Percentiles rank a stretch among this genome's conserved stretches.
phyloP scores from a whole-genome alignment of 2,797 vertebrate species.

The Neosilurus mollespiculum region DNA sequence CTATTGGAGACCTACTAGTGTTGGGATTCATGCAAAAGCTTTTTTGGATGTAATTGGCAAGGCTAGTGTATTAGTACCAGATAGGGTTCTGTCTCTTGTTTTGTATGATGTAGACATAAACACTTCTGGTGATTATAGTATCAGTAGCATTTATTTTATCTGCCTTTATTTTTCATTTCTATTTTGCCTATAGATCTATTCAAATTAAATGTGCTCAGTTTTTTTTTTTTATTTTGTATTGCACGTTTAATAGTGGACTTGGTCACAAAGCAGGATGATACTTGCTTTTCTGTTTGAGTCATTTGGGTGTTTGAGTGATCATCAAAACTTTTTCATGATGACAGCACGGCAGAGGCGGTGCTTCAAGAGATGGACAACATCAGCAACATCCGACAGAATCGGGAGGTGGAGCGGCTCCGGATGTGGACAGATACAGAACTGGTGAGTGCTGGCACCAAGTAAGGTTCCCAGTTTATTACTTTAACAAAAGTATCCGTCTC shows the following conservation, averaged over 20 bases:
- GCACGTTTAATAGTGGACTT: too few species aligned
- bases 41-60: constrained; percentile 33
- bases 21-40: constrained; percentile 25
- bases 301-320: constrained; percentile 5
- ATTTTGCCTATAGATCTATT: not conserved
- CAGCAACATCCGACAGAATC: constrained; percentile 91
- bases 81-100: not conserved
- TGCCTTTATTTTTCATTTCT: not conserved
- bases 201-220: not conserved
- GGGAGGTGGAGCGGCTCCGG: constrained; percentile 93
- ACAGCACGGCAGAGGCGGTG: constrained; percentile 95
- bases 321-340: constrained; percentile 39
- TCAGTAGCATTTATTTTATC: too few species aligned
- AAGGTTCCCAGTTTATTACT: not conserved
- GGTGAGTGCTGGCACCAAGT: constrained; percentile 70
- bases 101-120: not conserved
- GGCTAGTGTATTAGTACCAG: not conserved
- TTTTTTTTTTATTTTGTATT: too few species aligned
- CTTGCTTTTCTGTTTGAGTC: not conserved
- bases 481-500: not conserved
- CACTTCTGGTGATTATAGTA: not conserved
- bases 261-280: too few species aligned
- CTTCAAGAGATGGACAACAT: constrained; percentile 99
- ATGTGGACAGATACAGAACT: constrained; percentile 99
- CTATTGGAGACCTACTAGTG: constrained; percentile 47